Percentiles rank a stretch among this genome's conserved stretches.
Evolutionary conservation across 2,888 invertebrate genomes (phyloP).

Genomic region (Platycnemis pennipes): DNA sequence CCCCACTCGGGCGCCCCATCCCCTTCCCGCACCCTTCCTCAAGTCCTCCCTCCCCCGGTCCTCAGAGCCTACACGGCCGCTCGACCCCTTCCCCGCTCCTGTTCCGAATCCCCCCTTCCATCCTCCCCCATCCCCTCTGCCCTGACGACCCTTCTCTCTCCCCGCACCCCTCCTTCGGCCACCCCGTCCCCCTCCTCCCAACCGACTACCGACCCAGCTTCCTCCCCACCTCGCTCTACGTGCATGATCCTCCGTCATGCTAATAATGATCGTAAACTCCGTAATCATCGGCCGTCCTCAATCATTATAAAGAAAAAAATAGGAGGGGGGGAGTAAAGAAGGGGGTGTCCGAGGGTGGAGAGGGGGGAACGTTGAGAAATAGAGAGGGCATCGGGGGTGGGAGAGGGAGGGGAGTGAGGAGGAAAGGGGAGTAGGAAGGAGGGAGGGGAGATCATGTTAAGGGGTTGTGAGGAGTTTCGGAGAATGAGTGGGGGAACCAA

Average conservation of each 20-base stretch:
- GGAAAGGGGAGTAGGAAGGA: background rate
- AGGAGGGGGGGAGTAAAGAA: background rate
- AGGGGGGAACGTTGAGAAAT: conserved; percentile 6
- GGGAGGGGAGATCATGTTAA: background rate
- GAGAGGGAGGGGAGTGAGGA: background rate
- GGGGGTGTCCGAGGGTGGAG: background rate
- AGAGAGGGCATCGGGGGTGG: background rate
- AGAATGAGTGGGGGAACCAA: background rate
- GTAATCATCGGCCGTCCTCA: conserved; percentile 61
- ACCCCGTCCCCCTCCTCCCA: background rate
- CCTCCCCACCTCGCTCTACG: conserved; percentile 34
- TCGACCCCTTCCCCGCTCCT: background rate
- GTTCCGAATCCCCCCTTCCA: background rate
- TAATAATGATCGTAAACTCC: conserved; percentile 65
- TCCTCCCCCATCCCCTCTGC: background rate
- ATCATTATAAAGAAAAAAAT: conserved; percentile 52
- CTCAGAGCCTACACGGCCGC: background rate
- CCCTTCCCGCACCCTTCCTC: background rate
- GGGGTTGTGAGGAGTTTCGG: background rate
- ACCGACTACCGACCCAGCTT: too few relatives aligned
- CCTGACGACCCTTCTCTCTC: too few relatives aligned
- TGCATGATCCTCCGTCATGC: conserved; percentile 63
- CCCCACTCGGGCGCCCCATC: background rate
- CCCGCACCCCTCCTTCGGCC: background rate
- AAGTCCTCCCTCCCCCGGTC: background rate